Base-by-base conservation (phyloP, 2,113 vertebrate species). In the Tachysurus fulvidraco region DNA sequence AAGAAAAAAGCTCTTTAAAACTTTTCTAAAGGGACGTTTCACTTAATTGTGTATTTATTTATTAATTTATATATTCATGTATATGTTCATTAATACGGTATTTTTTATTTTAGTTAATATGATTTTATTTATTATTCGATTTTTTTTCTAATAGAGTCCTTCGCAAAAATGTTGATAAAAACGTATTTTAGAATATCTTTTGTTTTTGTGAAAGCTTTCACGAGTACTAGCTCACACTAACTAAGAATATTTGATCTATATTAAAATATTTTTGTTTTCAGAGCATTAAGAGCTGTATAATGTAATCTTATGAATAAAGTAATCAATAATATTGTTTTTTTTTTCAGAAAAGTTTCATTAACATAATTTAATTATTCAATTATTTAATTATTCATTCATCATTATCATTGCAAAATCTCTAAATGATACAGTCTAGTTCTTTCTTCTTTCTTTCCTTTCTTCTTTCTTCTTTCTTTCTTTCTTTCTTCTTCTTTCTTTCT, bases 301-400 rank as follows among this genome's bases (percentile, higher is more conserved):
- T 25, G 9, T 11, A 73, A 73, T 23, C 50, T 30, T 78, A 30
- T 55, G n/a, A 78, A 30, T 55, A 55, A 55, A 78, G 1, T 28
- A 6, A 74, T 50, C 21, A 50, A 71, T 41, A 71, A 12, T 65
- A n/a, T 21, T 74, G 5, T 74, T 11, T 73, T 73, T 74, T 23
- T 5, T 9, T 23, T 9, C 23, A 62, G 4, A 46, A 73, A 73
- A 23, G 30, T 73, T 74, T 50, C 41, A 78, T 78, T 54, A 78
- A 30, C 76, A 78, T 78, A 54, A 55, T 78, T 54, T 78, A 13
- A 54, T 78, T 78, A 78, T 78, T 78, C 50, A 25, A 28, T 54
- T 78, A 28, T 25, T 78, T 52, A 77, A 77, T 77, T n/a, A n/a
- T 50, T 74, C 71, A 25, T 28, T 77, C n/a, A 78, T 55, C 25